These are phyloP conservation scores for Charina bottae DNA, from an alignment of 2,113 vertebrate species.

Conservation along the genomic window DNA sequence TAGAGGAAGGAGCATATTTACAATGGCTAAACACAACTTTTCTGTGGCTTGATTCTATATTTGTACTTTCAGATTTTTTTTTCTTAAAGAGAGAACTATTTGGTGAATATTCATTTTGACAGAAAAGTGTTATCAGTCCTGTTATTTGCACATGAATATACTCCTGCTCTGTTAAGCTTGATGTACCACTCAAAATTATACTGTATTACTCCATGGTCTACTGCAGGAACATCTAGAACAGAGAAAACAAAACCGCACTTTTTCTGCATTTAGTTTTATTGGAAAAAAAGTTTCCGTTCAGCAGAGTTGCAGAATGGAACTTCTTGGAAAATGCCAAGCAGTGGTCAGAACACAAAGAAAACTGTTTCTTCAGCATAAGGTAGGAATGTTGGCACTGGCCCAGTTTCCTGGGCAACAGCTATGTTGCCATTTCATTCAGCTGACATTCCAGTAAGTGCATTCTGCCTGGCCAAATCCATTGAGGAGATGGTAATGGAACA, in stretches of 20 bases:
- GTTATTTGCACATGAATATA: neutral
- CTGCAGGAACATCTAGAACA: neutral
- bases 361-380: slow-evolving; percentile 73
- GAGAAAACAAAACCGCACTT: slow-evolving; percentile 22
- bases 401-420: slow-evolving; percentile 67
- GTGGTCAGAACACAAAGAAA: slow-evolving; percentile 77
- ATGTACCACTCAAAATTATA: neutral
- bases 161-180: fast-evolving
- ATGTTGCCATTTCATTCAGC: slow-evolving; percentile 26
- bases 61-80: neutral
- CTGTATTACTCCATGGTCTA: neutral
- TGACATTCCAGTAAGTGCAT: slow-evolving; percentile 68
- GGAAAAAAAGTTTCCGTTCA: slow-evolving; percentile 79
- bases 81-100: neutral
- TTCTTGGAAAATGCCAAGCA: slow-evolving; percentile 75
- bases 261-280: slow-evolving; percentile 45
- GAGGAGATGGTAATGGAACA: slow-evolving; percentile 47
- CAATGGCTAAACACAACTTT: neutral
- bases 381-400: slow-evolving; percentile 67
- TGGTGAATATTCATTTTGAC: neutral
- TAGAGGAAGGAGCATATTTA: neutral
- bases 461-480: slow-evolving; percentile 64
- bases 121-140: neutral
- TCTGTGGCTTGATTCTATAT: neutral
- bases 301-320: slow-evolving; percentile 77